These are phyloP conservation scores for Rhinolophus sinicus DNA, from an alignment of 2,113 vertebrate genomes.

Conservation along the genomic window DNA sequence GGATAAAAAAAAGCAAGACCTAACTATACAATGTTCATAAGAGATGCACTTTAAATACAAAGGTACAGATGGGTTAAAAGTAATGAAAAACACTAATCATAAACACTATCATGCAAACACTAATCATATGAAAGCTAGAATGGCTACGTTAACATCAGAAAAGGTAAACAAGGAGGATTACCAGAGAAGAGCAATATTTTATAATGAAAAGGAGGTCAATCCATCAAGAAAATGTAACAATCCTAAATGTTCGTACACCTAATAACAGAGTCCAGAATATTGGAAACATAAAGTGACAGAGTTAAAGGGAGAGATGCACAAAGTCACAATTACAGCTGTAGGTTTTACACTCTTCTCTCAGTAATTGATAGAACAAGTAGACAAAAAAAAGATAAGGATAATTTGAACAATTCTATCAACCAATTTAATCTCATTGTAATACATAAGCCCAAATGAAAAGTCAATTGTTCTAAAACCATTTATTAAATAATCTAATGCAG, in stretches of 20 bases:
- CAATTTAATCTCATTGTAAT: neutral
- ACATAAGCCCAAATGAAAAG: neutral
- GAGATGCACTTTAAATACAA: constrained; percentile 12
- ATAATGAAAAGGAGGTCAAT: neutral
- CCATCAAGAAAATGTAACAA: neutral
- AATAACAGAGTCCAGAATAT: neutral
- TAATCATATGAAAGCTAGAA: neutral
- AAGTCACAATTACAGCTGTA: neutral
- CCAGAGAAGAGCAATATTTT: neutral
- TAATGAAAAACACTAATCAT: neutral
- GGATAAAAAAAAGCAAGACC: neutral
- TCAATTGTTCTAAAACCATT: neutral
- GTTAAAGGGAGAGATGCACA: neutral
- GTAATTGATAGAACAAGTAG: neutral
- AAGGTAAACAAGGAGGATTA: neutral
- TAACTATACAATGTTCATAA: neutral
- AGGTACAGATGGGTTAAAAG: neutral
- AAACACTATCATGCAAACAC: neutral
- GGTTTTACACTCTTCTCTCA: neutral
- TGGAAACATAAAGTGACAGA: neutral
- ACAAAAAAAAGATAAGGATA: neutral
- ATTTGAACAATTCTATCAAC: neutral
- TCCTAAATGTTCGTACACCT: neutral
- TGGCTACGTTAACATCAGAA: neutral
- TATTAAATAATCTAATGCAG: neutral